phyloP scores from a whole-genome alignment of 2,797 vertebrate species.

The Onychomys leucogaster region DNA sequence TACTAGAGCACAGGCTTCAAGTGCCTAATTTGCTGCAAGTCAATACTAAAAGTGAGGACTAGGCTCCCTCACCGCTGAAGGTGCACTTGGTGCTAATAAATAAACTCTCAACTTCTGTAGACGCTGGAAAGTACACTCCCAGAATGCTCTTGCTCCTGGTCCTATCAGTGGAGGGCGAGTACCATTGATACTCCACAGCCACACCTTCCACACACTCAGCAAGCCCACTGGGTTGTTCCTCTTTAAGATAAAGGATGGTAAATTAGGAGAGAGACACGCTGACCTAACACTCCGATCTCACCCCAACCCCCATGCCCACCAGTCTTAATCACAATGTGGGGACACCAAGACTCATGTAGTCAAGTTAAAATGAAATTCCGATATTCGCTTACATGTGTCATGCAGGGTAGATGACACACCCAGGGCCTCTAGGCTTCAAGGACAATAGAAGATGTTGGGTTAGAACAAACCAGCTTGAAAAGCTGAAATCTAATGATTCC shows the following conservation, averaged over 20 bases:
- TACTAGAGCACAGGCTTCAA: not conserved
- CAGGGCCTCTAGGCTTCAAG: constrained; percentile 36
- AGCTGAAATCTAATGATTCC: constrained; percentile 43
- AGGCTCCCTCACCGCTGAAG: constrained; percentile 27
- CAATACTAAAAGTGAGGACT: constrained; percentile 56
- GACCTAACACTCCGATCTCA: constrained; percentile 69
- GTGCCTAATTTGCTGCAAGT: constrained; percentile 40
- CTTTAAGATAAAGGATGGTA: constrained; percentile 80
- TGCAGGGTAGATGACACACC: constrained; percentile 13
- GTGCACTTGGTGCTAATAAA: constrained; percentile 48
- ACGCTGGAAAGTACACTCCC: constrained; percentile 1
- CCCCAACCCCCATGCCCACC: constrained; percentile 42
- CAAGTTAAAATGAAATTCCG: constrained; percentile 33
- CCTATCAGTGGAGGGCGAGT: constrained; percentile 50
- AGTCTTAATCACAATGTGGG: constrained; percentile 14
- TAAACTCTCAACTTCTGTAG: constrained; percentile 47
- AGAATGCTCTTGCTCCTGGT: constrained; percentile 61
- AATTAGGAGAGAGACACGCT: constrained; percentile 74
- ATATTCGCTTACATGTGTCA: not conserved
- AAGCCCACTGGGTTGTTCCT: constrained; percentile 70
- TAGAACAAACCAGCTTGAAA: constrained; percentile 52
- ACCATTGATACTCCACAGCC: constrained; percentile 71
- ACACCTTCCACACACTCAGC: constrained; percentile 71
- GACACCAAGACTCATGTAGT: not conserved
- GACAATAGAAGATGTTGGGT: constrained; percentile 41